Conservation (phyloP, 2,888 invertebrate genomes). For the Torymus tubicola region DNA sequence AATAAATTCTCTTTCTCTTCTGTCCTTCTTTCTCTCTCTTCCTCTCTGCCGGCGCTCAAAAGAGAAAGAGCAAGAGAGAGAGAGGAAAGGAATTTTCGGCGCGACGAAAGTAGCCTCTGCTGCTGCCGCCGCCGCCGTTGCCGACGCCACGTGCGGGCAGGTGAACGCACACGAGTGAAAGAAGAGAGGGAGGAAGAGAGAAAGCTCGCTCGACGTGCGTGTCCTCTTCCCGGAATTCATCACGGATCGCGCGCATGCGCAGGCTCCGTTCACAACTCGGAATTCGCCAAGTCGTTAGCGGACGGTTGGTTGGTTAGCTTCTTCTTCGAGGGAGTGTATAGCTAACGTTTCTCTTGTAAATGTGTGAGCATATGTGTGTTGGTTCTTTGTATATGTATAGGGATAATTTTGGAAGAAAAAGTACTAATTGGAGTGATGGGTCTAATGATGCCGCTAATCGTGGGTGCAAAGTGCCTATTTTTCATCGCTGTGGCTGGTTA, state of each 20-base stretch:
- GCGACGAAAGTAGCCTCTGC: conserved; percentile 54
- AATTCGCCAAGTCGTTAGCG: too few relatives aligned
- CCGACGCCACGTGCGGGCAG: conserved; percentile 12
- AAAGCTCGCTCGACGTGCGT: neutral
- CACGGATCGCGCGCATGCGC: neutral
- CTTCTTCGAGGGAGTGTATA: too few relatives aligned
- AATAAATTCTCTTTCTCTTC: conserved; percentile 31
- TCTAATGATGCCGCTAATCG: too few relatives aligned
- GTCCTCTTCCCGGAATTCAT: conserved; percentile 36
- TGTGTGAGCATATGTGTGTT: too few relatives aligned
- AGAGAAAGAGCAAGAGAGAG: conserved; percentile 17
- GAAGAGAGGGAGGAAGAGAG: neutral
- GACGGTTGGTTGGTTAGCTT: too few relatives aligned
- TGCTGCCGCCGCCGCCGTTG: too few relatives aligned
- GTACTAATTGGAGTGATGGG: neutral
- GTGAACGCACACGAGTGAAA: too few relatives aligned
- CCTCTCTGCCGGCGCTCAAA: neutral
- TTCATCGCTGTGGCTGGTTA: too few relatives aligned
- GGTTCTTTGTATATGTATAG: neutral
- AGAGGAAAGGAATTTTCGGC: conserved; percentile 42
- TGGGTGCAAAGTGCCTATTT: too few relatives aligned
- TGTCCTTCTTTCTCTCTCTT: too few relatives aligned
- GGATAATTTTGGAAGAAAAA: neutral
- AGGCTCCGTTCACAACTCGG: conserved; percentile 5
- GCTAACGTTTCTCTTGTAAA: too few relatives aligned